Conservation (phyloP, 2,797 vertebrate genomes). For the Orestias chungarensis region DNA sequence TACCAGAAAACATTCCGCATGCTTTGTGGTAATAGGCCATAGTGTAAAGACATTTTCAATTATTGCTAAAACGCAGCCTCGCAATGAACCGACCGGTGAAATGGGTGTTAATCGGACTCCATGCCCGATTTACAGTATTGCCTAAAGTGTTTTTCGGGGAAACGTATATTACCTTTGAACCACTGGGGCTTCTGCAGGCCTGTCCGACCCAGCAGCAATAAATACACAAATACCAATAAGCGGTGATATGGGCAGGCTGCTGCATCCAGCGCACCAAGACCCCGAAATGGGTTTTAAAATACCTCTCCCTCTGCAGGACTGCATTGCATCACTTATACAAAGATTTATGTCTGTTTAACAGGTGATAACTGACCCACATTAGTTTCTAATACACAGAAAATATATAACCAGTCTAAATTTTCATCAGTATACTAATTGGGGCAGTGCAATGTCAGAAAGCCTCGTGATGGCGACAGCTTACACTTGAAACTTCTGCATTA, state of each 20-base stretch:
- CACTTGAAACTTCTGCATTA: background rate
- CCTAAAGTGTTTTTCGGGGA: background rate
- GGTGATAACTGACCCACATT: background rate
- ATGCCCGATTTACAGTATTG: background rate
- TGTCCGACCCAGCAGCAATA: background rate
- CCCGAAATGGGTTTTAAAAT: background rate
- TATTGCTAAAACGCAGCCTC: background rate
- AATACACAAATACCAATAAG: slow-evolving; percentile 3
- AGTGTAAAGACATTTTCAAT: slow-evolving; percentile 1
- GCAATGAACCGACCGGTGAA: background rate
- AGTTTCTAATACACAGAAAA: background rate
- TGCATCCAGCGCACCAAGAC: background rate
- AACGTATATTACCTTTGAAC: background rate
- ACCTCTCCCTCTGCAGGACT: background rate
- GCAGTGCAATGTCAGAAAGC: too few relatives aligned
- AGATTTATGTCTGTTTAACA: background rate
- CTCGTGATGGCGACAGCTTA: too few relatives aligned
- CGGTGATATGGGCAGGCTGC: background rate
- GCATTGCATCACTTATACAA: background rate
- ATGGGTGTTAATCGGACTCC: background rate
- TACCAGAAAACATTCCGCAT: background rate
- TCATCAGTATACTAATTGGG: too few relatives aligned
- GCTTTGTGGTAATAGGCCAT: background rate
- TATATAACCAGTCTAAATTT: background rate
- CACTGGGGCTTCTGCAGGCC: background rate